phyloP scores from a whole-genome alignment of 2,888 invertebrate genomes.

The Thumatha senex region DNA sequence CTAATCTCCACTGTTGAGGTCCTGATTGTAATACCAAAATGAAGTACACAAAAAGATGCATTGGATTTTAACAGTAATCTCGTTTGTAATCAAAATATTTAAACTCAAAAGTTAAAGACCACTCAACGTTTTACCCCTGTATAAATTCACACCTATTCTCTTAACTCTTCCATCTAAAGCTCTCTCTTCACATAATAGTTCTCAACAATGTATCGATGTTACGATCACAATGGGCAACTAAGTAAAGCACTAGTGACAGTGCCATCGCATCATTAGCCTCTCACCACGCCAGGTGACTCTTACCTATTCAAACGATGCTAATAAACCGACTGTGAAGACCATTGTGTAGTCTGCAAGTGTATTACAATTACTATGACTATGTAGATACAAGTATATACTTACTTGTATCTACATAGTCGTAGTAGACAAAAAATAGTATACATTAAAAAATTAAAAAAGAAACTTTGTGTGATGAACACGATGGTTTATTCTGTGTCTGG shows the following conservation, averaged over 20 bases:
- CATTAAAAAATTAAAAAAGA: too few relatives aligned
- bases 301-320: conserved; percentile 1
- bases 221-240: conserved; percentile 15
- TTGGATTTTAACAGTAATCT: not conserved
- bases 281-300: not conserved
- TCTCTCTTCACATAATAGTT: conserved; percentile 11
- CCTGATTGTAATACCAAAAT: too few relatives aligned
- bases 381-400: too few relatives aligned
- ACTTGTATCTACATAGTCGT: too few relatives aligned
- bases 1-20: too few relatives aligned
- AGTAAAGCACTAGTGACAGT: conserved; percentile 4
- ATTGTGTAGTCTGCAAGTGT: too few relatives aligned
- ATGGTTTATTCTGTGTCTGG: too few relatives aligned
- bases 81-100: not conserved
- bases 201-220: conserved; percentile 24
- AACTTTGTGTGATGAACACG: too few relatives aligned
- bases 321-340: not conserved
- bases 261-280: conserved; percentile 8
- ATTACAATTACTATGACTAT: too few relatives aligned
- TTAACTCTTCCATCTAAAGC: not conserved
- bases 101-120: not conserved
- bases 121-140: not conserved
- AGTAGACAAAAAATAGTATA: too few relatives aligned
- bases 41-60: too few relatives aligned
- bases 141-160: not conserved